A percentile compares a stretch with the other conserved stretches of the same genome.
These are phyloP conservation scores for Ennomos fuscantarius DNA, from an alignment of 2,888 invertebrate genomes.

Conservation along the genomic window DNA sequence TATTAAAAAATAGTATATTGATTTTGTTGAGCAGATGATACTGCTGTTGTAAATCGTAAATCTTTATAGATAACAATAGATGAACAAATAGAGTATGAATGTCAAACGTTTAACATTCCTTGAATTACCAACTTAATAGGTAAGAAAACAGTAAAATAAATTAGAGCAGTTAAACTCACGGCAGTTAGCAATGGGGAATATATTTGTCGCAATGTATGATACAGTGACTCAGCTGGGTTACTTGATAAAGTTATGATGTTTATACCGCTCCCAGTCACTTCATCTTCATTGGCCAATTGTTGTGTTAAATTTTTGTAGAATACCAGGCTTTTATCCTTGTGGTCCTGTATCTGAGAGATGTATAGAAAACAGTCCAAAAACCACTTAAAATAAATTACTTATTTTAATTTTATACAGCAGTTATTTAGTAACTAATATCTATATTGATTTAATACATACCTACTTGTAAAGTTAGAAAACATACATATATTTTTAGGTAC, in stretches of 20 bases:
- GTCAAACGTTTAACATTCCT: too few relatives aligned
- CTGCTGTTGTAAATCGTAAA: too few relatives aligned
- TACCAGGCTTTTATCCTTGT: slow-evolving; percentile 65
- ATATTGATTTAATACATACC: too few relatives aligned
- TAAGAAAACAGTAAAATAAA: too few relatives aligned
- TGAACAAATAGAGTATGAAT: too few relatives aligned
- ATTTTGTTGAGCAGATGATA: too few relatives aligned
- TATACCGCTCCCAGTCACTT: slow-evolving; percentile 51
- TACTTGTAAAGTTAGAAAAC: too few relatives aligned
- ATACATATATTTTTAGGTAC: too few relatives aligned
- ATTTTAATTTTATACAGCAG: slow-evolving; percentile 17
- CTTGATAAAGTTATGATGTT: slow-evolving; percentile 71
- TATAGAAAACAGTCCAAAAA: not conserved
- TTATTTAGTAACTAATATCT: too few relatives aligned
- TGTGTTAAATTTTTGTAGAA: slow-evolving; percentile 70
- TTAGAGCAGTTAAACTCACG: slow-evolving; percentile 49
- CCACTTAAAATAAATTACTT: not conserved
- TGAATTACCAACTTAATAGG: too few relatives aligned
- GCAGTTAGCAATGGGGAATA: slow-evolving; percentile 70
- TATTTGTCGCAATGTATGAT: slow-evolving; percentile 73
- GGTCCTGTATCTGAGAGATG: slow-evolving; percentile 61
- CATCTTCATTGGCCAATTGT: slow-evolving; percentile 56
- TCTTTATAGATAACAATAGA: too few relatives aligned
- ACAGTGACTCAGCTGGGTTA: slow-evolving; percentile 72
- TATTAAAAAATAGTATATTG: too few relatives aligned